Evolutionary conservation across 2,113 vertebrate genomes (phyloP).

Genomic region (Esox niger): DNA sequence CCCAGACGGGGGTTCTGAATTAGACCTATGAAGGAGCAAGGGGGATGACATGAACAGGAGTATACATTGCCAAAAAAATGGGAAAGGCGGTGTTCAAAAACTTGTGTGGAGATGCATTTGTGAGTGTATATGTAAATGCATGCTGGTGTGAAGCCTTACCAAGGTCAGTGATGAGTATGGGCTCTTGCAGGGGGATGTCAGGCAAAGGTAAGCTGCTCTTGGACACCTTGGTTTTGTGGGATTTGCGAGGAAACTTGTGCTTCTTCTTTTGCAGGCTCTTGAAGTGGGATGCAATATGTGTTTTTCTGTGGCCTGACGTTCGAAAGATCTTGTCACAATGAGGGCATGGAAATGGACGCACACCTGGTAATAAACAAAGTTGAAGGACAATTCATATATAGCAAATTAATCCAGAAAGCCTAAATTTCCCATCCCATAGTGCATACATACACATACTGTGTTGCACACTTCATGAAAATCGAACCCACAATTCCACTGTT

Average conservation of each 20-base stretch:
- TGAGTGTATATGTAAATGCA: not conserved
- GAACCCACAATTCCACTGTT: too few relatives aligned
- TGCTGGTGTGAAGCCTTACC: constrained; percentile 70
- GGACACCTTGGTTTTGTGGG: constrained; percentile 81
- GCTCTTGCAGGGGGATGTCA: constrained; percentile 95
- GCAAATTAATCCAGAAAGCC: too few relatives aligned
- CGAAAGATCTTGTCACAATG: constrained; percentile 98
- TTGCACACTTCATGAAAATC: too few relatives aligned
- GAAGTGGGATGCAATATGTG: constrained; percentile 94
- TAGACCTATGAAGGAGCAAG: constrained; percentile 78
- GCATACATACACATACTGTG: too few relatives aligned
- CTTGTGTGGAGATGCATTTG: not conserved
- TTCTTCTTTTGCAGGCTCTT: constrained; percentile 90
- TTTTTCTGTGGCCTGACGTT: constrained; percentile 96
- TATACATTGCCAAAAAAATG: not conserved
- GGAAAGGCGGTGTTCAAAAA: not conserved
- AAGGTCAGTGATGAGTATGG: constrained; percentile 95
- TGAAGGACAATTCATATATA: too few relatives aligned
- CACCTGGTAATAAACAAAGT: constrained; percentile 67
- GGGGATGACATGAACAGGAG: too few relatives aligned
- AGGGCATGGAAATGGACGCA: constrained; percentile 93
- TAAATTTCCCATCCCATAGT: too few relatives aligned
- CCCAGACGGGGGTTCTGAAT: constrained; percentile 86
- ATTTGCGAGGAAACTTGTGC: constrained; percentile 87
- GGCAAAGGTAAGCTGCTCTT: constrained; percentile 82